A percentile compares a stretch with the other conserved stretches of the same genome.
Evolutionary conservation across 37 sponge, comb jelly and placozoan species (phyloP).

Genomic region (Geodia barretti): DNA sequence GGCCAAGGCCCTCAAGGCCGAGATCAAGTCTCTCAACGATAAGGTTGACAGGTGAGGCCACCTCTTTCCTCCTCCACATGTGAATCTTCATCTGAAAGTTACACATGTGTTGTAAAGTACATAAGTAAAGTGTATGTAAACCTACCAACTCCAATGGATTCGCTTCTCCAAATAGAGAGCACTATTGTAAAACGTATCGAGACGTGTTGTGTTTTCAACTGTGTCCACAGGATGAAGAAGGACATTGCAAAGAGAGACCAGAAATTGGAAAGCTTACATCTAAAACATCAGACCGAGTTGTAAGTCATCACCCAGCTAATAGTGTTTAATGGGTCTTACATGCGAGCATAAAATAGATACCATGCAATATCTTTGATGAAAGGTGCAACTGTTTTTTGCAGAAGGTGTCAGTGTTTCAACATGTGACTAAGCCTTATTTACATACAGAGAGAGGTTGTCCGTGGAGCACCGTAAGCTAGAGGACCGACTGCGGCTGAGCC

Average conservation of each 20-base stretch:
- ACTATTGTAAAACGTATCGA: background rate
- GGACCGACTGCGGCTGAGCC: background rate
- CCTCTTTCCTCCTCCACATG: background rate
- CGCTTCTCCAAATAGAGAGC: background rate
- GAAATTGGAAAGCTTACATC: background rate
- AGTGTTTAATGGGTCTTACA: too few species aligned
- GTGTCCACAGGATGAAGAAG: conserved; percentile 31
- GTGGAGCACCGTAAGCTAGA: conserved; percentile 5
- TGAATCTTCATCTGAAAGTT: background rate
- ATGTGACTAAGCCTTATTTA: too few species aligned
- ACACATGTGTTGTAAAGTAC: background rate
- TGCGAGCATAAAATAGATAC: too few species aligned
- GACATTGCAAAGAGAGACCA: conserved; percentile 13
- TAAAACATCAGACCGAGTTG: conserved; percentile 2
- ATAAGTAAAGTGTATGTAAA: background rate
- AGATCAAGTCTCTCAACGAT: conserved; percentile 52
- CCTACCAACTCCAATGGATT: background rate
- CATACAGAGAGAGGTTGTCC: conserved; percentile 6
- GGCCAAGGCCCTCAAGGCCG: conserved; percentile 29
- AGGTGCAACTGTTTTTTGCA: too few species aligned
- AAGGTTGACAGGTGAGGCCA: conserved; percentile 36
- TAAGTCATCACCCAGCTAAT: too few species aligned
- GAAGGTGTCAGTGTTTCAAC: too few species aligned
- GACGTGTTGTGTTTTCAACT: background rate
- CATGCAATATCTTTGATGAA: too few species aligned